Conservation (phyloP, 2,888 invertebrate species). For the Limenitis camilla region DNA sequence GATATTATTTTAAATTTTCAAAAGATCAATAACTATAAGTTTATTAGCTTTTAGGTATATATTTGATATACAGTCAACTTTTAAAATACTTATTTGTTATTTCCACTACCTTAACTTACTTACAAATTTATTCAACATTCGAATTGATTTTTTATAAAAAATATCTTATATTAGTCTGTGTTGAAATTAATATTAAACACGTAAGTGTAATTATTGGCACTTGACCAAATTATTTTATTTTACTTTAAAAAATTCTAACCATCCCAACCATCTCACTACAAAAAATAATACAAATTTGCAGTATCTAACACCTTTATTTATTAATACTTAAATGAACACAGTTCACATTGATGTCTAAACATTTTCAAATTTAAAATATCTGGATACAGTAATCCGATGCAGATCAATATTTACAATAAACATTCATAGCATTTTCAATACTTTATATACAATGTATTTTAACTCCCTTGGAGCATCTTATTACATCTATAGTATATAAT, state of each 20-base stretch:
- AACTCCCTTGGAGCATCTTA: conserved; percentile 53
- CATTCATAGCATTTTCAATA: conserved; percentile 10
- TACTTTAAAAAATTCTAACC: too few relatives aligned
- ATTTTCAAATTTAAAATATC: conserved; percentile 31
- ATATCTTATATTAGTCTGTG: background rate
- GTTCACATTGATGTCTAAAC: conserved; percentile 52
- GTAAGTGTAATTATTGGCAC: too few relatives aligned
- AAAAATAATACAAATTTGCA: conserved; percentile 20
- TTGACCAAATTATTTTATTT: too few relatives aligned
- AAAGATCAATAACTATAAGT: too few relatives aligned
- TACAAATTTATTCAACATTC: background rate
- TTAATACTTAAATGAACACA: conserved; percentile 63
- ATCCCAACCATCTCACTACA: too few relatives aligned
- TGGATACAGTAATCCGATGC: conserved; percentile 19
- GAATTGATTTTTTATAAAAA: background rate
- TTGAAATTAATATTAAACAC: too few relatives aligned
- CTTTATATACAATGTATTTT: conserved; percentile 33
- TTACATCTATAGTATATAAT: conserved; percentile 8
- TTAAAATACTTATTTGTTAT: too few relatives aligned
- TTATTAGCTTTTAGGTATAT: too few relatives aligned
- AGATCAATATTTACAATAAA: conserved; percentile 20
- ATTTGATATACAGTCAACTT: too few relatives aligned
- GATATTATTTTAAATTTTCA: too few relatives aligned
- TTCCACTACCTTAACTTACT: background rate
- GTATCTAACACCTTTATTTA: conserved; percentile 61